These are phyloP conservation scores for Ptychobarbus kaznakovi DNA, from an alignment of 2,797 vertebrate species.

Conservation along the genomic window DNA sequence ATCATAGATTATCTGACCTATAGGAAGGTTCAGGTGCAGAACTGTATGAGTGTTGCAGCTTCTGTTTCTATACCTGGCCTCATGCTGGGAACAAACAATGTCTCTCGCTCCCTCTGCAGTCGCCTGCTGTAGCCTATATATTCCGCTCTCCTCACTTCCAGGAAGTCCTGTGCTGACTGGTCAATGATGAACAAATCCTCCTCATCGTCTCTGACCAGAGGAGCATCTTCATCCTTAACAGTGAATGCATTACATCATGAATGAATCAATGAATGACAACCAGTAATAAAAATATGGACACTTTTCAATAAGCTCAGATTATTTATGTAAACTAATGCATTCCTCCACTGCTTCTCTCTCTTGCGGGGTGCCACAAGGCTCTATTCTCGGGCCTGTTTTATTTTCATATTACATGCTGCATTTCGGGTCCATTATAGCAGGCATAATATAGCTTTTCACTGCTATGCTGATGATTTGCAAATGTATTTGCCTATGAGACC, in stretches of 20 bases:
- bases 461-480: too few relatives aligned
- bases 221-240: constrained; percentile 81
- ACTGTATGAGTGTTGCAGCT: too few relatives aligned
- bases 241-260: background rate
- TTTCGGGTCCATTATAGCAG: too few relatives aligned
- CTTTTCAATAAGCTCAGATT: background rate
- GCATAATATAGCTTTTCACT: too few relatives aligned
- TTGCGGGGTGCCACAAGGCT: too few relatives aligned
- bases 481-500: too few relatives aligned
- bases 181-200: constrained; percentile 81
- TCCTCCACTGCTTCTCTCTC: too few relatives aligned
- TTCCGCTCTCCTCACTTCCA: constrained; percentile 81
- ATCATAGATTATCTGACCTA: background rate
- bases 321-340: background rate
- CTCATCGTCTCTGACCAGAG: constrained; percentile 74
- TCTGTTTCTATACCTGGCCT: constrained; percentile 77
- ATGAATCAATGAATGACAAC: background rate
- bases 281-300: background rate
- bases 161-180: constrained; percentile 79
- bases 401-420: too few relatives aligned
- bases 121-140: constrained; percentile 77
- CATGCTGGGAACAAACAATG: constrained; percentile 87
- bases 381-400: too few relatives aligned
- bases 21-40: background rate
- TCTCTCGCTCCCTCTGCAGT: constrained; percentile 78